Conservation (phyloP, 53 echinoderm and acorn worm genomes). For the Actinopyga echinites region DNA sequence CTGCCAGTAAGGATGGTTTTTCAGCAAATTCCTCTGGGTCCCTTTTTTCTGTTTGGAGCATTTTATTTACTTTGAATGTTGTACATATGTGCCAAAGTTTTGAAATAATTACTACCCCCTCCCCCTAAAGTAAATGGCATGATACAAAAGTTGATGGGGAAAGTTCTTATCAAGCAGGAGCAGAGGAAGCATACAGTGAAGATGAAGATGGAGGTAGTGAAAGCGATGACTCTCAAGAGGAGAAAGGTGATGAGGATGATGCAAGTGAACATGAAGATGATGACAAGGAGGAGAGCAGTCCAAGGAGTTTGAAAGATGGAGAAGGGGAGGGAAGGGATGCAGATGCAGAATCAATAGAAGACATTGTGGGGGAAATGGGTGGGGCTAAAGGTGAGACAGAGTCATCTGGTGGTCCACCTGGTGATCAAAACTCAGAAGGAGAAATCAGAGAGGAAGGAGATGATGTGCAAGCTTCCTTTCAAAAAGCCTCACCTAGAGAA, state of each 20-base stretch:
- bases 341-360: neutral
- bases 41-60: no score
- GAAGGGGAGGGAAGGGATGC: neutral
- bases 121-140: neutral
- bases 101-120: neutral
- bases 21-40: no score
- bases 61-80: no score
- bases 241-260: neutral
- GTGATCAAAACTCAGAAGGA: neutral
- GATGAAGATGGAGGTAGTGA: slow-evolving; percentile 9
- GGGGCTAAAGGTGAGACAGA: no score
- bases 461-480: neutral
- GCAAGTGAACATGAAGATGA: neutral
- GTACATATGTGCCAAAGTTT: no score
- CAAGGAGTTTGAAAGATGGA: neutral
- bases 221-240: neutral
- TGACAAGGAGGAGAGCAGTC: neutral
- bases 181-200: neutral
- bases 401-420: neutral
- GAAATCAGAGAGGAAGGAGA: slow-evolving; percentile 29
- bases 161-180: neutral
- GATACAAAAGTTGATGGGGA: neutral
- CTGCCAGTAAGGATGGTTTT: no score
- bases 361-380: no score
- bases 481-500: neutral